Evolutionary conservation across 37 sponge, comb jelly and placozoan genomes (phyloP).

Genomic region (Amphimedon queenslandica): DNA sequence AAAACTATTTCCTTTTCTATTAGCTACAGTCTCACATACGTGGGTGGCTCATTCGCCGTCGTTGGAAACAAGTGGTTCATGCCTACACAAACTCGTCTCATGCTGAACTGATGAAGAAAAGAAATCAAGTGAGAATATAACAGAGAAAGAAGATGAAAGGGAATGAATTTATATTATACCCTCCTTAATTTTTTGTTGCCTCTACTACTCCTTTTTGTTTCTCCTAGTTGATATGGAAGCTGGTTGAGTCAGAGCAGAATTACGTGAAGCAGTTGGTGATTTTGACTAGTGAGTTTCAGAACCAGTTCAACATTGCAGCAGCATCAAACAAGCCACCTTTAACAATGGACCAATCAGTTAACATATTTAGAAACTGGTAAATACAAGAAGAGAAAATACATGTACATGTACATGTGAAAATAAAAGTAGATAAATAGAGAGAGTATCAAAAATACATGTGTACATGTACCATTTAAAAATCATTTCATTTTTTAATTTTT

Average conservation of each 20-base stretch:
- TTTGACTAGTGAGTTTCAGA: slow-evolving; percentile 44
- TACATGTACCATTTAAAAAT: too few species aligned
- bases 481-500: too few species aligned
- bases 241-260: slow-evolving; percentile 57
- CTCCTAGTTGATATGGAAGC: slow-evolving; percentile 53
- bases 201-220: not conserved
- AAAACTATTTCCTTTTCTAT: not conserved
- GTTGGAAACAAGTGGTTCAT: slow-evolving; percentile 40
- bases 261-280: slow-evolving; percentile 50
- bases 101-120: slow-evolving; percentile 33
- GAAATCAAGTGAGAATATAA: slow-evolving; percentile 46
- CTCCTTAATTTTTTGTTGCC: too few species aligned
- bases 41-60: slow-evolving; percentile 39
- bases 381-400: too few species aligned
- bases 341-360: slow-evolving; percentile 41
- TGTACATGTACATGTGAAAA: too few species aligned
- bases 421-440: too few species aligned
- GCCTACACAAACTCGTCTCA: slow-evolving; percentile 44
- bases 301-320: slow-evolving; percentile 58
- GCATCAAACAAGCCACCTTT: slow-evolving; percentile 53
- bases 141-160: not conserved
- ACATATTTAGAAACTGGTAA: slow-evolving; percentile 68
- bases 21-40: slow-evolving; percentile 48
- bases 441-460: too few species aligned
- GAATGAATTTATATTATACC: not conserved